Evolutionary conservation across 2,888 invertebrate genomes (phyloP), one percentile per base, ranked within the genome.

Genomic region (Pandemis corylana): DNA sequence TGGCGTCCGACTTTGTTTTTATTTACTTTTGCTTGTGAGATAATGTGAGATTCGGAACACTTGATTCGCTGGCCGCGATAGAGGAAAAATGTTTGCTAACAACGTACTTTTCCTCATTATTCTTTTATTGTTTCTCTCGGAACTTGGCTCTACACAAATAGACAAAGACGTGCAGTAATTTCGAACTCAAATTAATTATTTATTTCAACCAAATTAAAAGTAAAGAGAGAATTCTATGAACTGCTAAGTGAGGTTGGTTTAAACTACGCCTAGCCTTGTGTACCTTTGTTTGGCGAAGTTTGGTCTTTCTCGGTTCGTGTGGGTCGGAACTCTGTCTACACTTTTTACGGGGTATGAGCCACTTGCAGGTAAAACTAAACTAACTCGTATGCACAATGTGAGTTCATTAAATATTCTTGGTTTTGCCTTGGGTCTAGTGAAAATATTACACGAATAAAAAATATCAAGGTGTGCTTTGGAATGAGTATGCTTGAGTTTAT

Each of bases 1-100:
- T 59, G 72, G 70, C 69, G 74, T 76, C 78, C n/a, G 36, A 36
- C 66, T 76, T 80, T 79, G 78, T 78, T 63, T 78, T 49, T 66
- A 49, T 66, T 49, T 51, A 66, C 51, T 66, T 51, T 51, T n/a
- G 51, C 20, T 46, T 36, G 51, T 49, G 28, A 51, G 49, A 51
- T 66, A 66, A 66, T 64, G 64, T 36, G 28, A 66, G 51, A 66
- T 66, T 66, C 46, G 42, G 62, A 51, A 66, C 44, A 20, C 36
- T 51, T 66, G 28, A 66, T 51, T 64, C 20, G 64, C n/a, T 46
- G 64, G 44, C 46, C 28, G 12, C 59, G 59, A 59, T 20, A 59
- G 59, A 59, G 28, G 59, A 28, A 59, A 59, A 59, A 59, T 28
- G 28, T 59, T 59, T 59, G 59, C 28, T 59, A 59, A 59, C 59